Percentiles rank a stretch among this genome's conserved stretches.
Conservation (phyloP, 2,113 vertebrate species). For the Coptodon bakossiorum region DNA sequence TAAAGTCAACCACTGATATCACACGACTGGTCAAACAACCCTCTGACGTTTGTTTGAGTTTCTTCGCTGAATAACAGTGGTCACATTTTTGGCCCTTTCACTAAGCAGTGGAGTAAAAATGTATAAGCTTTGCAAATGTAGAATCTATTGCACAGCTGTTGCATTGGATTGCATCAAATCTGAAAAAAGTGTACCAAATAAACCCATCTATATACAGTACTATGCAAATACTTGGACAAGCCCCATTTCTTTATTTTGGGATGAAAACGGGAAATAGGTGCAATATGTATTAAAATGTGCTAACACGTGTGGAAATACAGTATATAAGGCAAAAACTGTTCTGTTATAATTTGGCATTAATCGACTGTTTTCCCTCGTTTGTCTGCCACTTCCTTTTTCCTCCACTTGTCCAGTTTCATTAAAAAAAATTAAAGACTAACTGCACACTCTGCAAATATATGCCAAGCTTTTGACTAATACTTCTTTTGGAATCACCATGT, state of each 20-base stretch:
- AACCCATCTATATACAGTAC: not conserved
- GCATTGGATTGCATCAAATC: not conserved
- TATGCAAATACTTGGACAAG: not conserved
- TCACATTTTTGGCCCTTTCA: not conserved
- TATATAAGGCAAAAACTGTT: not conserved
- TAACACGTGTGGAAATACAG: not conserved
- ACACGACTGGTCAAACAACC: not conserved
- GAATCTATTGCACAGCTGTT: not conserved
- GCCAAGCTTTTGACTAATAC: not conserved
- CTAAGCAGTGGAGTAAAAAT: not conserved
- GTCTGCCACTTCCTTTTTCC: not conserved
- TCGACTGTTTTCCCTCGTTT: not conserved
- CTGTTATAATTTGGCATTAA: not conserved
- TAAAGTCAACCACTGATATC: not conserved
- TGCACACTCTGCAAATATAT: not conserved
- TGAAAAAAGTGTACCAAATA: not conserved
- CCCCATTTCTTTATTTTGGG: not conserved
- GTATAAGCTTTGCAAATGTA: not conserved
- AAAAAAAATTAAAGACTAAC: rapidly evolving
- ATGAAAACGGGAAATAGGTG: not conserved
- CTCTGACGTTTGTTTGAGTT: not conserved
- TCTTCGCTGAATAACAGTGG: not conserved
- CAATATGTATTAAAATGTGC: not conserved
- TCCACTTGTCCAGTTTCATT: not conserved
- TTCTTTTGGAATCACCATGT: not conserved